These are phyloP conservation scores for Penaeus indicus DNA, from an alignment of 1,140 invertebrate species.

Conservation along the genomic window DNA sequence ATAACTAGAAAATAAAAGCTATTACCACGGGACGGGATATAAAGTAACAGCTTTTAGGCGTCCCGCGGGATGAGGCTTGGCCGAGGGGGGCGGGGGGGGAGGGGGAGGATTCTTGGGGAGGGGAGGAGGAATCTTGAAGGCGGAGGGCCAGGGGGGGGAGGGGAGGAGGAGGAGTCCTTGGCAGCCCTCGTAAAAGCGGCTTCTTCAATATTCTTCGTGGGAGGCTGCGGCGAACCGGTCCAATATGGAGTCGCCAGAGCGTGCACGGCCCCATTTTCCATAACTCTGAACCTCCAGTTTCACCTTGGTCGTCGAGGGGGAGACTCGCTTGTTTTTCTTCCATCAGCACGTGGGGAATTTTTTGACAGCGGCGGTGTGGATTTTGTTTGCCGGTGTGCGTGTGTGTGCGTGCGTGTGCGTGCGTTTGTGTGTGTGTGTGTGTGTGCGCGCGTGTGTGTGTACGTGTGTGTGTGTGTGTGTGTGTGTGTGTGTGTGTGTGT, in stretches of 20 bases:
- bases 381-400: too few species aligned
- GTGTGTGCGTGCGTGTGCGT: too few species aligned
- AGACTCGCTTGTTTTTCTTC: too few species aligned
- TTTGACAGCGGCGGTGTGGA: too few species aligned
- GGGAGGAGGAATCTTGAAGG: not conserved
- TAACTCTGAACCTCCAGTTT: slow-evolving; percentile 30
- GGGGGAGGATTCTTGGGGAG: not conserved
- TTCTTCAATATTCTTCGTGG: slow-evolving; percentile 45
- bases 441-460: too few species aligned
- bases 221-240: slow-evolving; percentile 17
- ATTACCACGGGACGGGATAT: too few species aligned
- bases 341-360: too few species aligned
- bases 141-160: not conserved
- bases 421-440: too few species aligned
- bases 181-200: slow-evolving; percentile 24
- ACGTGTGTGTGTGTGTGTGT: too few species aligned
- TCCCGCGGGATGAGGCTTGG: not conserved
- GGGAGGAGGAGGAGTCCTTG: not conserved
- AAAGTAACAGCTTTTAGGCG: too few species aligned
- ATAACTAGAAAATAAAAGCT: too few species aligned
- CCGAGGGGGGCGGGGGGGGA: not conserved
- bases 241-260: slow-evolving; percentile 44
- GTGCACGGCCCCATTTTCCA: slow-evolving; percentile 50
- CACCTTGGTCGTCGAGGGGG: not conserved
- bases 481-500: too few species aligned